Evolutionary conservation across 2,113 vertebrate species (phyloP).

Genomic region (Laticauda colubrina): DNA sequence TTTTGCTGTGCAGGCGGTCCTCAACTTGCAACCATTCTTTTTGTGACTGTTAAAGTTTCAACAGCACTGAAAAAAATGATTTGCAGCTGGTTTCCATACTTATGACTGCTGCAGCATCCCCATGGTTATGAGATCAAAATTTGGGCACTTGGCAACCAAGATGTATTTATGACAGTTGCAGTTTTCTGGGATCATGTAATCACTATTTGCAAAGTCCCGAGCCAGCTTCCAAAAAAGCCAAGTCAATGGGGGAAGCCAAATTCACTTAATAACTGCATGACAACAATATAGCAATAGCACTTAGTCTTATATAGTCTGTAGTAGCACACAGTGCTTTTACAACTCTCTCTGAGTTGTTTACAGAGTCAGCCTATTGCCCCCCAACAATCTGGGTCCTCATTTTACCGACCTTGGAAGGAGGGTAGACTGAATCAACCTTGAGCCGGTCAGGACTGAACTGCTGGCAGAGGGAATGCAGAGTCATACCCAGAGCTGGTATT

Average conservation of each 20-base stretch:
- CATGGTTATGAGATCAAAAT: neutral
- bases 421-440: too few relatives aligned
- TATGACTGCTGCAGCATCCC: neutral
- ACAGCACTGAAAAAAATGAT: neutral
- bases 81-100: neutral
- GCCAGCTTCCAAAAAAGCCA: neutral
- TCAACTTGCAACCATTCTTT: neutral
- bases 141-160: neutral
- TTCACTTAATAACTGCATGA: neutral
- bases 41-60: neutral
- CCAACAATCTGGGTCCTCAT: too few relatives aligned
- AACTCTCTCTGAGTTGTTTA: too few relatives aligned
- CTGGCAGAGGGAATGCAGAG: too few relatives aligned
- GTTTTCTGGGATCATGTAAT: neutral
- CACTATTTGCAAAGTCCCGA: neutral
- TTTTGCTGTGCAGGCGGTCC: neutral
- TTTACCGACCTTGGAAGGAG: too few relatives aligned
- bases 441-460: too few relatives aligned
- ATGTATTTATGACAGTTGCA: neutral
- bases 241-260: neutral
- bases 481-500: neutral
- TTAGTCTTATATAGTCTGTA: too few relatives aligned
- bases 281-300: neutral
- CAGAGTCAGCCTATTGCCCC: too few relatives aligned
- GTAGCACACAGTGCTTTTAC: too few relatives aligned